Percentiles rank a stretch among this genome's conserved stretches.
Conservation (phyloP, 92 coral and sea anemone species). For the Phenganax subtilis region DNA sequence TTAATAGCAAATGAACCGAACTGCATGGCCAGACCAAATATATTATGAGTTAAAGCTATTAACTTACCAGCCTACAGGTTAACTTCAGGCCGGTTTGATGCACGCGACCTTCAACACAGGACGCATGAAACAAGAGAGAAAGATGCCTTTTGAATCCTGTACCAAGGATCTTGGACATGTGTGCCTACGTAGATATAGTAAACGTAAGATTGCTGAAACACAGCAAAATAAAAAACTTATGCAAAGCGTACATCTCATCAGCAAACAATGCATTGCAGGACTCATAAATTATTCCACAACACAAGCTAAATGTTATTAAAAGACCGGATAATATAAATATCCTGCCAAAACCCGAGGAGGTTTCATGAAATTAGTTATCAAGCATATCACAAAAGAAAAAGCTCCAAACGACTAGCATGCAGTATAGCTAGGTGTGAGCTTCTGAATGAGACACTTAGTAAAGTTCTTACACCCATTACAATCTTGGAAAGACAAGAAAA, state of each 20-base stretch:
- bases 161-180: conserved; percentile 94
- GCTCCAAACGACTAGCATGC: too few species aligned
- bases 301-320: neutral
- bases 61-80: conserved; percentile 83
- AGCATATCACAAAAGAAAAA: too few species aligned
- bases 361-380: too few species aligned
- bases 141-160: conserved; percentile 82
- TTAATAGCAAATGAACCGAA: too few species aligned
- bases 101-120: conserved; percentile 93
- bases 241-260: too few species aligned
- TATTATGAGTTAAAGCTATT: neutral
- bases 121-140: conserved; percentile 90
- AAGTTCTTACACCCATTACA: conserved; percentile 45
- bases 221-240: neutral
- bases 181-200: conserved; percentile 85
- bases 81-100: conserved; percentile 83
- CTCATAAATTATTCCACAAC: neutral
- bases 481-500: conserved; percentile 74
- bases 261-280: neutral
- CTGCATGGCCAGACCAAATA: too few species aligned
- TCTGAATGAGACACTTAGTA: too few species aligned
- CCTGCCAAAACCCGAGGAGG: too few species aligned
- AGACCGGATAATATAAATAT: too few species aligned
- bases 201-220: conserved; percentile 74
- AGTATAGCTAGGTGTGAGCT: too few species aligned